phyloP scores from a whole-genome alignment of 92 coral and sea anemone species.

The Heteractis magnifica region DNA sequence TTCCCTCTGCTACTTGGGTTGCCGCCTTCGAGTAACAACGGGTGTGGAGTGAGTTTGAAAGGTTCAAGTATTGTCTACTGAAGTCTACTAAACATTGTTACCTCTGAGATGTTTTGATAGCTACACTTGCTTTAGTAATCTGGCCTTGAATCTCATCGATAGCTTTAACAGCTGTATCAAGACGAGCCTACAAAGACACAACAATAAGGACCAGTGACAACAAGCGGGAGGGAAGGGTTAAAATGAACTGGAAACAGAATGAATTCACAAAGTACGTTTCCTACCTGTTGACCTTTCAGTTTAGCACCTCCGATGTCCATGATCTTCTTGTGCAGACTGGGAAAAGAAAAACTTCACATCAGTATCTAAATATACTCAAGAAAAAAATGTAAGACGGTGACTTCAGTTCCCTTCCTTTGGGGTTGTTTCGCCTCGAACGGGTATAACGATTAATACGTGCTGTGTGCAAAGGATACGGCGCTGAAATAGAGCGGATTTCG shows the following conservation, averaged over 20 bases:
- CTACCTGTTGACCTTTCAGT: constrained; percentile 90
- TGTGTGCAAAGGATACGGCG: too few species aligned
- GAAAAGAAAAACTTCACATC: neutral
- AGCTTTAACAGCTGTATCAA: constrained; percentile 81
- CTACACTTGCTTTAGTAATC: constrained; percentile 92
- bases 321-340: constrained; percentile 91
- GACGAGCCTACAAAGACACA: constrained; percentile 34
- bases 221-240: neutral
- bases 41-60: too few species aligned
- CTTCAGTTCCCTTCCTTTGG: too few species aligned
- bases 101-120: constrained; percentile 93
- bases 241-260: neutral
- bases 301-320: constrained; percentile 99
- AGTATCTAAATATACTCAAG: neutral
- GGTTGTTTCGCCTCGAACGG: too few species aligned
- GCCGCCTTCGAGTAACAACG: too few species aligned
- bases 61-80: too few species aligned
- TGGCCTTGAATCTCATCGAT: constrained; percentile 87
- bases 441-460: too few species aligned
- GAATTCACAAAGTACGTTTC: neutral
- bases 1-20: too few species aligned
- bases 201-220: constrained; percentile 6
- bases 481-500: too few species aligned
- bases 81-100: neutral
- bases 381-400: too few species aligned